Evolutionary conservation across 2,888 invertebrate genomes (phyloP), one percentile per base, ranked within the genome.

Genomic region (Callyntrura guangdongensis): DNA sequence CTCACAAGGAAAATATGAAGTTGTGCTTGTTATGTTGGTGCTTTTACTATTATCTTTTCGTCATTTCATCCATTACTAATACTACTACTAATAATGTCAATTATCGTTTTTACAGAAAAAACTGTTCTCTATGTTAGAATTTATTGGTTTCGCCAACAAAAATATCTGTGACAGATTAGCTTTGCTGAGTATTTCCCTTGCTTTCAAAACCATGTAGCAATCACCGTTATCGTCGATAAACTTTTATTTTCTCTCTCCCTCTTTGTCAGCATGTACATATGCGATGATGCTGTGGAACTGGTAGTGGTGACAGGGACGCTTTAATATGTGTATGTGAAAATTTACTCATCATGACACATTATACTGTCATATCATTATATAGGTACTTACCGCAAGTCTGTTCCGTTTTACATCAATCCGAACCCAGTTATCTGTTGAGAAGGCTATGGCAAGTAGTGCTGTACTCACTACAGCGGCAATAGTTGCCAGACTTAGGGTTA

Each of bases 401-500:
- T 74, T 97, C 95, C 98, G 96, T 95, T 97, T 97, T 94, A 99
- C 99, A 96, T 98, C 98, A 94, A 98, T 97, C 95, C 98, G 98
- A 94, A 98, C 96, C 99, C 99, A 99, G 96, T 99, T 99, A 96
- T 99, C 99, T 95, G 99, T 98, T 94, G 98, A 97, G 96, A 99
- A 98, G 94, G 98, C 98, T 95, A 99, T 98, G 94, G 98, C 97
- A 95, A 99, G 96, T 95, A 99, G 96, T 93, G 98, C 98, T 95
- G 98, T 97, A 94, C 98, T 98, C 95, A 99, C 97, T 95, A 99
- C 98, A 95, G 98, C 98, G 95, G 98, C 97, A 95, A 99, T 98
- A 95, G 99, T 98, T 94, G 98, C 98, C 95, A 99, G 96, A 95
- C 98, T 98, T 95, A 99, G 96, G 95, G 98, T 98, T 95, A 98